phyloP scores from a whole-genome alignment of 2,113 vertebrate species.

The Rhadina sibilatrix region DNA sequence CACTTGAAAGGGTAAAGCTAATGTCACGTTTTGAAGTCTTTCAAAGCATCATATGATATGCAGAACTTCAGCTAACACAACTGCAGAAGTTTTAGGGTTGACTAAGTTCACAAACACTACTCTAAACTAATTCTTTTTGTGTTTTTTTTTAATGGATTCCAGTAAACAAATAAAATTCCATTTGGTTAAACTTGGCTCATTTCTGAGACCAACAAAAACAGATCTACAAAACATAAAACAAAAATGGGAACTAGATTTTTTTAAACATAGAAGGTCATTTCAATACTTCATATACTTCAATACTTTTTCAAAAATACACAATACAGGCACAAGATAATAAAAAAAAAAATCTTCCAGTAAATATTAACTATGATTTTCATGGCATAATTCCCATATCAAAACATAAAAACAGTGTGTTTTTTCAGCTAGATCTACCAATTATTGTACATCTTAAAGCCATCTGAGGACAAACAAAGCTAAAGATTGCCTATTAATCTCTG shows the following conservation, averaged over 20 bases:
- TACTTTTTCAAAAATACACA: neutral
- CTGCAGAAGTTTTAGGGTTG: neutral
- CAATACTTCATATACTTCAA: neutral
- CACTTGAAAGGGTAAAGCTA: neutral
- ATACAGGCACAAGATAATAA: neutral
- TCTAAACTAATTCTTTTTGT: neutral
- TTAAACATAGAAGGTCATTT: neutral
- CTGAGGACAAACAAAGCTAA: neutral
- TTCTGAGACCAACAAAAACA: neutral
- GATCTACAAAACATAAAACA: neutral
- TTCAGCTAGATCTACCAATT: neutral
- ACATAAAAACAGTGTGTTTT: neutral
- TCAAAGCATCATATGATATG: neutral
- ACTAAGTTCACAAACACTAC: neutral
- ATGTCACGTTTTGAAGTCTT: neutral
- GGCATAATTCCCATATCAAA: neutral
- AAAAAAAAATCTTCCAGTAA: neutral
- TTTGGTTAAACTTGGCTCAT: neutral
- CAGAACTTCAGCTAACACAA: neutral
- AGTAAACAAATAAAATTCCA: slow-evolving; percentile 16
- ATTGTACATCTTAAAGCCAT: neutral
- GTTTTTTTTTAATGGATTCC: neutral
- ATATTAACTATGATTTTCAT: neutral
- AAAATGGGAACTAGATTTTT: neutral
- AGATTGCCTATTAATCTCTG: neutral